Evolutionary conservation across 2,888 invertebrate genomes (phyloP).

Genomic region (Tachina lurida): DNA sequence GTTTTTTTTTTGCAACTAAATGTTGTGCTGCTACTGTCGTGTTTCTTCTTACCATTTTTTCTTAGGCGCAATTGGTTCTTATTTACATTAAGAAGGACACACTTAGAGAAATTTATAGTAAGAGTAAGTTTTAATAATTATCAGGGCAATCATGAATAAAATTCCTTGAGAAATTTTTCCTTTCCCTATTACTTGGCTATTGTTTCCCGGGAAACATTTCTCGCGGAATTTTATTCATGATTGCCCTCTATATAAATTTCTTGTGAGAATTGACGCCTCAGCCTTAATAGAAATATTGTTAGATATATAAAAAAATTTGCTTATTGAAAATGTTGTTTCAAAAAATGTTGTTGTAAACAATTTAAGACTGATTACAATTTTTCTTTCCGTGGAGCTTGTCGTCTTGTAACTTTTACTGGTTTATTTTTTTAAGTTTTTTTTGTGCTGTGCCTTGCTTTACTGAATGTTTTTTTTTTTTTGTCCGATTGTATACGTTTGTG

Average conservation of each 20-base stretch:
- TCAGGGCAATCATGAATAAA: too few species aligned
- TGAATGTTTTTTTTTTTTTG: conserved; percentile 2
- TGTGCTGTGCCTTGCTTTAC: conserved; percentile 32
- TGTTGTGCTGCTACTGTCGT: conserved; percentile 64
- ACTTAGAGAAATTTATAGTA: conserved; percentile 28
- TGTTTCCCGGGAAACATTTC: too few species aligned
- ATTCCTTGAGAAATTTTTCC: too few species aligned
- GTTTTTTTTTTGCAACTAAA: conserved; percentile 20
- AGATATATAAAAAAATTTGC: background rate
- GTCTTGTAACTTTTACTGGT: conserved; percentile 46
- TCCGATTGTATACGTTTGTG: conserved; percentile 21
- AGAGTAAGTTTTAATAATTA: background rate
- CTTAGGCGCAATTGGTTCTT: conserved; percentile 57
- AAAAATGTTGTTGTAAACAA: background rate
- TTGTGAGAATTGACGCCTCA: background rate
- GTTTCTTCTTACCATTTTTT: conserved; percentile 42
- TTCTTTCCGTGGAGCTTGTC: conserved; percentile 46
- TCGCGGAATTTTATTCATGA: too few species aligned
- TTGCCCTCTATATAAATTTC: too few species aligned
- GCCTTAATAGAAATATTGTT: background rate
- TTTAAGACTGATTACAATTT: background rate
- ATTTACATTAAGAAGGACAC: conserved; percentile 37
- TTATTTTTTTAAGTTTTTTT: conserved; percentile 23
- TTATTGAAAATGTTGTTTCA: background rate
- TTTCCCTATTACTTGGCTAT: too few species aligned